A percentile compares a stretch with the other conserved stretches of the same genome.
These are phyloP conservation scores for Latrodectus elegans DNA, from an alignment of 2,888 invertebrate genomes.

Conservation along the genomic window DNA sequence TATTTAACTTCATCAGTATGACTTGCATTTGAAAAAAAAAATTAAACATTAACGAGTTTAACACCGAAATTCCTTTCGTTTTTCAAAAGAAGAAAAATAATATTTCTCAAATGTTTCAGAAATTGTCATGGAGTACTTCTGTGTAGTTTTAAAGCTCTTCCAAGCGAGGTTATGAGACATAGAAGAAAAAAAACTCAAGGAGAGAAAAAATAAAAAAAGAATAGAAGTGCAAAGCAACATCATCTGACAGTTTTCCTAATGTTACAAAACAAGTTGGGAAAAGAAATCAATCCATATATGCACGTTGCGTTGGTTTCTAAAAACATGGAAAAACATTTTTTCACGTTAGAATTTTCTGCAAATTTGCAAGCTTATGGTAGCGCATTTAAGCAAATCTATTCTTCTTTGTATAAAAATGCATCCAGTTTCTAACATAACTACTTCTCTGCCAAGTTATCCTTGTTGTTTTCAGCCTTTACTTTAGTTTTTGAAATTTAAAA, in stretches of 20 bases:
- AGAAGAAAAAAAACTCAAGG: background rate
- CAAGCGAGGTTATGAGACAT: background rate
- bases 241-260: constrained; percentile 38
- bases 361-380: constrained; percentile 30
- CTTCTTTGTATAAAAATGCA: constrained; percentile 35
- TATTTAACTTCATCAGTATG: too few relatives aligned
- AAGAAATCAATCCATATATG: constrained; percentile 25
- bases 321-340: constrained; percentile 17
- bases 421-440: background rate
- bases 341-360: background rate
- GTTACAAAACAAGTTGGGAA: constrained; percentile 14
- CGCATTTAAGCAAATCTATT: constrained; percentile 59
- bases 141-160: background rate
- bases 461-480: background rate
- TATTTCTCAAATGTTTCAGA: background rate
- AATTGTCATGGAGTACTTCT: constrained; percentile 9
- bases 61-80: background rate
- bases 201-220: constrained; percentile 1
- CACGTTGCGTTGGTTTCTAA: background rate
- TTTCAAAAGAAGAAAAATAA: background rate
- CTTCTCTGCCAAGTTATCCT: background rate
- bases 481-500: constrained; percentile 15
- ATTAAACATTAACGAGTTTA: too few relatives aligned
- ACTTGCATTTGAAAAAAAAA: too few relatives aligned
- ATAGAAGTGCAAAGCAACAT: background rate